These are phyloP conservation scores for Drosophila leonis DNA, from an alignment of 2,888 invertebrate genomes.

Conservation along the genomic window DNA sequence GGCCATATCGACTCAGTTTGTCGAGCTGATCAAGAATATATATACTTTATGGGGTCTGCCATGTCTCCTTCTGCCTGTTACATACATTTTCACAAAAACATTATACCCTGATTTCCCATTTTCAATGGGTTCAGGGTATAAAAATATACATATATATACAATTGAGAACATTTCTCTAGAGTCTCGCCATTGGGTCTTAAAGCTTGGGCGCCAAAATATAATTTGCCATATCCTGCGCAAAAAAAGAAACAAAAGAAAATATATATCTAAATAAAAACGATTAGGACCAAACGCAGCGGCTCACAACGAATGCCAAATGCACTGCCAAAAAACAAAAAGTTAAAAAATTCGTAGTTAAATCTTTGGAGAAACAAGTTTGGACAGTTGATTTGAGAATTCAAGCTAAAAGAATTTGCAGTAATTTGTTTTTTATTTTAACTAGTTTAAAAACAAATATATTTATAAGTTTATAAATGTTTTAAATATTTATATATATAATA, in stretches of 20 bases:
- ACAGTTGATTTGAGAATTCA: too few relatives aligned
- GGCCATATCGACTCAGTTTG: too few relatives aligned
- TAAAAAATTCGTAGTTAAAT: not conserved
- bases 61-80: too few relatives aligned
- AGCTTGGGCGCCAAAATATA: constrained; percentile 45
- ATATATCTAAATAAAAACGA: not conserved
- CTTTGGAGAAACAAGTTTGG: not conserved
- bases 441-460: not conserved
- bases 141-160: not conserved
- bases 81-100: too few relatives aligned
- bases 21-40: too few relatives aligned
- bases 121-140: too few relatives aligned
- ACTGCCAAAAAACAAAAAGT: not conserved
- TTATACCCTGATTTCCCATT: too few relatives aligned
- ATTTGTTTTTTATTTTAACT: too few relatives aligned
- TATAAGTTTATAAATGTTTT: not conserved
- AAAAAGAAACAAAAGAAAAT: not conserved
- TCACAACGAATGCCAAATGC: constrained; percentile 26
- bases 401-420: too few relatives aligned
- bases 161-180: constrained; percentile 27
- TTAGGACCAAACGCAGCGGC: not conserved
- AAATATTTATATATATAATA: too few relatives aligned
- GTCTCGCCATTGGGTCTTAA: constrained; percentile 5
- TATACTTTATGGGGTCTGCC: too few relatives aligned
- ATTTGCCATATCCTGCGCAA: constrained; percentile 74